A percentile compares a stretch with the other conserved stretches of the same genome.
Evolutionary conservation across 1,140 invertebrate species (phyloP).

Genomic region (Aphaenogaster floridana): DNA sequence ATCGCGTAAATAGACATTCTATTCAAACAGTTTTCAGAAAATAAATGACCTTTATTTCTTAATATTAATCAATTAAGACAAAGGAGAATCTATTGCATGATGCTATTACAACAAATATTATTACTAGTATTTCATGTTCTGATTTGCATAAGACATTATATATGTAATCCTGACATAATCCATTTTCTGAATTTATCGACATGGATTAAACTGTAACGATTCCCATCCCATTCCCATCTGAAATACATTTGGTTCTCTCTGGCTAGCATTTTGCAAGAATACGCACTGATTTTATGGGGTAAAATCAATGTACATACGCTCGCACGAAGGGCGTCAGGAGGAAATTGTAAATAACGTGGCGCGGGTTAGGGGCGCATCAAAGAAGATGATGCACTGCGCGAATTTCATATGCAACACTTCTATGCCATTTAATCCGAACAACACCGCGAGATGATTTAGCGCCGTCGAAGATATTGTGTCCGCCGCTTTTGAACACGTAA

Average conservation of each 20-base stretch:
- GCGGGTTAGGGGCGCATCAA: conserved; percentile 56
- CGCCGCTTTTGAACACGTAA: conserved; percentile 48
- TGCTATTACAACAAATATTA: not conserved
- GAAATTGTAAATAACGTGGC: conserved; percentile 66
- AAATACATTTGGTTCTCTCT: conserved; percentile 25
- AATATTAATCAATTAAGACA: not conserved
- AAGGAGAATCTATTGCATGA: too few relatives aligned
- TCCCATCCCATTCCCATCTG: not conserved
- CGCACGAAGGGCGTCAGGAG: conserved; percentile 19
- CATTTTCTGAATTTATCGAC: conserved; percentile 25
- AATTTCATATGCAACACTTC: conserved; percentile 72
- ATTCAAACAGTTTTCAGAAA: not conserved
- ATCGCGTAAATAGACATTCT: not conserved
- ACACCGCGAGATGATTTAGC: conserved; percentile 64
- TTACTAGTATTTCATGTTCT: not conserved
- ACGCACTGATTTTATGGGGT: conserved; percentile 15
- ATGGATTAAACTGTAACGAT: conserved; percentile 17
- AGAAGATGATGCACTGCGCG: conserved; percentile 70
- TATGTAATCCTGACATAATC: not conserved
- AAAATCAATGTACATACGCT: conserved; percentile 17
- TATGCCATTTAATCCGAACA: conserved; percentile 72
- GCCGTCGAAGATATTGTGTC: conserved; percentile 49
- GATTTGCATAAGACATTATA: not conserved
- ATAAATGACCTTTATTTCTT: not conserved
- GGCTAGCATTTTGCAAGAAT: conserved; percentile 25